Base-by-base conservation (phyloP, 2,888 invertebrate species). In the Mythimna pallens region DNA sequence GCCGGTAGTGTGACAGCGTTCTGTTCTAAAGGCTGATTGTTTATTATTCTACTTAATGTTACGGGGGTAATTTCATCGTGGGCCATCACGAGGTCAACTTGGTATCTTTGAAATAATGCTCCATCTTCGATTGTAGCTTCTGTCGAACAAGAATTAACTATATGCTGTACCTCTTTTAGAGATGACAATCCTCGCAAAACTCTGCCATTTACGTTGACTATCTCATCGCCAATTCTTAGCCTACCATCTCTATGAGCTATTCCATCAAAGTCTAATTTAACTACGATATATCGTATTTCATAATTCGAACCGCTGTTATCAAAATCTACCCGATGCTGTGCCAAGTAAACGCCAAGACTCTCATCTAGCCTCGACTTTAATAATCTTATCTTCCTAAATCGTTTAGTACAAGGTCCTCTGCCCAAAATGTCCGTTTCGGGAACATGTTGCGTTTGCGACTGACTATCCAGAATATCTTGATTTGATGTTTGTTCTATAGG, bases 201-300 rank as follows among this genome's bases (percentile, higher is more conserved):
- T 88, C 97, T 97, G 14, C 98, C 98, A 92, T 99, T 99, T 47
- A 99, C 98, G 93, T 98, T 98, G 17, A 99, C 98, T 81, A 99
- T 98, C 96, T 99, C 98, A 93, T 99, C 99, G 20, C 98, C 98
- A 74, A 98, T 97, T 87, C 97, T 97, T 78, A 99, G 96, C 86
- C 98, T 97, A 30, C 98, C 98, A 91, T 98, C 98, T 93, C 98
- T 98, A 81, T 97, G 97, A 36, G 97, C 97, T 91, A 97, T 97
- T 65, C 97, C 97, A 80, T 97, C 97, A 62, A 96, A 95, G 83
- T 97, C 97, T 65, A 97, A 94, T 88, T 97, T 97, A 30, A 97
- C 97, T 73, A 97, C 97, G 76, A 97, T 96, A 85, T 97, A 97
- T 40, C 97, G 95, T 81, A 97, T 96, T 93, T 97, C 97, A 85